These are phyloP conservation scores for Temnothorax ravouxi DNA, from an alignment of 2,888 invertebrate genomes.

Conservation along the genomic window DNA sequence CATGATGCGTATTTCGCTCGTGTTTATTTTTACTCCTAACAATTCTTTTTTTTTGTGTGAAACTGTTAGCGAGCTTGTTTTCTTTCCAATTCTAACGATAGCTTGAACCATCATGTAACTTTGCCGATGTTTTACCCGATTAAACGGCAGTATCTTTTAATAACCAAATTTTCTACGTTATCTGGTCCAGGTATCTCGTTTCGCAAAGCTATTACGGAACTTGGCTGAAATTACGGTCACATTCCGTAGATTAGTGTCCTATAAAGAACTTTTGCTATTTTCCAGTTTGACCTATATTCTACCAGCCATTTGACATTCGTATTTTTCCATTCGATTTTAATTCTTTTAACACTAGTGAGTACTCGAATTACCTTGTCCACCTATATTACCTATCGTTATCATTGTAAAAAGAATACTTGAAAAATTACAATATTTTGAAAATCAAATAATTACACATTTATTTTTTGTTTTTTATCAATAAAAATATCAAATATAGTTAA, in stretches of 20 bases:
- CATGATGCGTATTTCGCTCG: neutral
- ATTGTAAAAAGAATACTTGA: neutral
- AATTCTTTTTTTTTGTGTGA: neutral
- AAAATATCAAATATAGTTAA: neutral
- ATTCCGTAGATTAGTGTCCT: constrained; percentile 59
- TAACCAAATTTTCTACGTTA: constrained; percentile 44
- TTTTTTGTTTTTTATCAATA: neutral
- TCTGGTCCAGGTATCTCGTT: constrained; percentile 42
- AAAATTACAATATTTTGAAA: neutral
- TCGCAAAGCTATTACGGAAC: constrained; percentile 59
- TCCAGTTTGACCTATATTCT: constrained; percentile 60
- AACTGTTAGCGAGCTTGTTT: neutral
- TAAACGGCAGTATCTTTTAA: constrained; percentile 38
- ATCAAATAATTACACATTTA: neutral
- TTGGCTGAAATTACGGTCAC: constrained; percentile 64
- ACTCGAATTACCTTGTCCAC: neutral
- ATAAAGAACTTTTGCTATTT: constrained; percentile 62
- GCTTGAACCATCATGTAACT: neutral
- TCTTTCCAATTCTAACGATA: neutral
- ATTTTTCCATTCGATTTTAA: constrained; percentile 35
- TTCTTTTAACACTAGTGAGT: constrained; percentile 12
- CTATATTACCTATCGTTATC: neutral
- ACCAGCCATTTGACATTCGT: neutral
- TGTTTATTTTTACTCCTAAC: constrained; percentile 5
- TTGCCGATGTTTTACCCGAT: neutral